Evolutionary conservation across 2,797 vertebrate genomes (phyloP), one percentile per base, ranked within the genome.

Genomic region (Sebastes itinus): DNA sequence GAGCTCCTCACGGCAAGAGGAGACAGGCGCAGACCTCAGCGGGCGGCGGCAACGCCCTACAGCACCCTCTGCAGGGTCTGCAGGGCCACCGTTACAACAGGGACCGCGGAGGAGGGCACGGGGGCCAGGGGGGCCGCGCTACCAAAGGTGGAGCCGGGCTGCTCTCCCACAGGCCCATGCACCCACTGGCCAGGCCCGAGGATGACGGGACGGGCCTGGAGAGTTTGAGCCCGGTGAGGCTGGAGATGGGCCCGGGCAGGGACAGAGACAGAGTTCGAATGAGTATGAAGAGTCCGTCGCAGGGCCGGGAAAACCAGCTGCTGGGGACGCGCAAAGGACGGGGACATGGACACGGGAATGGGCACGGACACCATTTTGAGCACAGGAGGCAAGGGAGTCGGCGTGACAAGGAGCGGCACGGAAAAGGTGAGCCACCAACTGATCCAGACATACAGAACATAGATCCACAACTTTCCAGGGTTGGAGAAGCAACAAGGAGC

Each of bases 341-440:
- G 89, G 97, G 96, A 12, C 90, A 92, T 0, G 87, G 90, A 4
- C 81, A 92, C 1, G 86, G 91, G 30, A 84, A 87, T 6, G 88
- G 90, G 9, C 95, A 94, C 1, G 90, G 83, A 6, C 91, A 92
- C 11, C 88, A 93, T 73, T 91, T 95, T 55, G 96, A 96, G 18
- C 95, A 95, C 61, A 96, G 94, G 87, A 96, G 95, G 7, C 95
- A 96, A 13, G 95, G 94, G 27, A 81, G 93, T 72, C 96, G 96
- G 59, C 96, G 95, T 72, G 97, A 98, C 70, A 97, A 96, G 80
- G 88, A 91, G 28, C 96, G 95, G 12, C 95, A 94, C 7, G 95
- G 94, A 69, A 94, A 95, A 97, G 98, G 98, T 99, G 94, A 72
- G 86, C 2, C 7, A 16, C 35, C 18, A 27, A 7, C 13, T 12